A percentile compares a stretch with the other conserved stretches of the same genome.
Evolutionary conservation across 1,140 invertebrate species (phyloP).

Genomic region (Adelges cooleyi): DNA sequence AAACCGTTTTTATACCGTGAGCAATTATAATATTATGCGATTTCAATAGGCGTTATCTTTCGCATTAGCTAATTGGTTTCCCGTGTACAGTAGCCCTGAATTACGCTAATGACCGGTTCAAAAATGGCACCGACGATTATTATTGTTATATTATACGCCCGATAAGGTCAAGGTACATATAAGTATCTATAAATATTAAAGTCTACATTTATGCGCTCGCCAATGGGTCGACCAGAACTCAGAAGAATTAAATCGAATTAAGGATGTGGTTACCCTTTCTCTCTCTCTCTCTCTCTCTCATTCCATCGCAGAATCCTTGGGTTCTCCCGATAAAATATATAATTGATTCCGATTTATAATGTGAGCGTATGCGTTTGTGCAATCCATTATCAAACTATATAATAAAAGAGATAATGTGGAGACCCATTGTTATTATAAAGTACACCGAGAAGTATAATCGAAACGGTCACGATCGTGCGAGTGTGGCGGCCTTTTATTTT

Average conservation of each 20-base stretch:
- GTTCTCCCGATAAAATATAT: background rate
- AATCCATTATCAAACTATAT: slow-evolving; percentile 17
- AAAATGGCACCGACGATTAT: slow-evolving; percentile 14
- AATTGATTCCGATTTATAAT: slow-evolving; percentile 2
- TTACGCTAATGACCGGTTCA: slow-evolving; percentile 16
- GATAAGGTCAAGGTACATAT: slow-evolving; percentile 9
- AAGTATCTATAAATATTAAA: too few relatives aligned
- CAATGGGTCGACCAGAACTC: too few relatives aligned
- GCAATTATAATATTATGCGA: background rate
- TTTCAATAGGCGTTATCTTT: slow-evolving; percentile 3
- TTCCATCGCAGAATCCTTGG: too few relatives aligned
- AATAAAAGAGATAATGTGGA: background rate
- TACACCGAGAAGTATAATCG: background rate
- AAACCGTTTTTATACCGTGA: too few relatives aligned
- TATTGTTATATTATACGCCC: slow-evolving; percentile 9
- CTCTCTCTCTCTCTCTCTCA: too few relatives aligned
- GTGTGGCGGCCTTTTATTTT: background rate
- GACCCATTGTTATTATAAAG: background rate
- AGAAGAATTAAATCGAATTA: too few relatives aligned
- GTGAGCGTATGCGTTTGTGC: background rate
- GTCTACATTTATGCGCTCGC: too few relatives aligned
- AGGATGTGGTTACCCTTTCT: too few relatives aligned
- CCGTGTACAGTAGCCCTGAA: slow-evolving; percentile 26
- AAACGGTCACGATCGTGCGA: background rate
- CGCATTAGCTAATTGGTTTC: slow-evolving; percentile 27